A percentile compares a stretch with the other conserved stretches of the same genome.
Evolutionary conservation across 2,113 vertebrate genomes (phyloP).

Genomic region (Cyrtonyx montezumae): DNA sequence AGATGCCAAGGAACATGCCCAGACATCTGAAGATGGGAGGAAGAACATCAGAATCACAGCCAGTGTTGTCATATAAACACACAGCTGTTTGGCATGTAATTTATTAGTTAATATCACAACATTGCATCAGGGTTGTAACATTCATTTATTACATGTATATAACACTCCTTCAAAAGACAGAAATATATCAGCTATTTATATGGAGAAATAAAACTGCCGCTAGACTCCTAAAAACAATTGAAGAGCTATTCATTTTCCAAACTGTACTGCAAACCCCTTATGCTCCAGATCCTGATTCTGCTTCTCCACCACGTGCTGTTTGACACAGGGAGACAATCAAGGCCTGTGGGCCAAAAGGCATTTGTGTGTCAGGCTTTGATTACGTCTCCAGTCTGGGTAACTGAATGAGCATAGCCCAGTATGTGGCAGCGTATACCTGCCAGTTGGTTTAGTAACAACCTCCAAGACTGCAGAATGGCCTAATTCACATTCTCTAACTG

Average conservation of each 20-base stretch:
- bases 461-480: background rate
- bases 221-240: background rate
- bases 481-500: background rate
- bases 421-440: background rate
- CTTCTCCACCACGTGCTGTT: background rate
- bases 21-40: background rate
- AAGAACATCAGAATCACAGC: background rate
- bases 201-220: background rate
- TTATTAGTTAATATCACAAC: background rate
- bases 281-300: background rate
- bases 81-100: background rate
- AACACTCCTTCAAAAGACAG: background rate
- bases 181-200: background rate
- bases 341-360: background rate
- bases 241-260: background rate
- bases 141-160: conserved; percentile 10
- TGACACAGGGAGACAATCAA: background rate
- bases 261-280: background rate
- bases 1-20: accelerated
- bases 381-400: background rate
- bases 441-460: background rate
- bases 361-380: background rate
- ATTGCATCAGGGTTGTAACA: background rate
- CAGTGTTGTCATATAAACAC: background rate
- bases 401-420: background rate